Conservation (phyloP, 2,888 invertebrate genomes). For the Idaea aversata region DNA sequence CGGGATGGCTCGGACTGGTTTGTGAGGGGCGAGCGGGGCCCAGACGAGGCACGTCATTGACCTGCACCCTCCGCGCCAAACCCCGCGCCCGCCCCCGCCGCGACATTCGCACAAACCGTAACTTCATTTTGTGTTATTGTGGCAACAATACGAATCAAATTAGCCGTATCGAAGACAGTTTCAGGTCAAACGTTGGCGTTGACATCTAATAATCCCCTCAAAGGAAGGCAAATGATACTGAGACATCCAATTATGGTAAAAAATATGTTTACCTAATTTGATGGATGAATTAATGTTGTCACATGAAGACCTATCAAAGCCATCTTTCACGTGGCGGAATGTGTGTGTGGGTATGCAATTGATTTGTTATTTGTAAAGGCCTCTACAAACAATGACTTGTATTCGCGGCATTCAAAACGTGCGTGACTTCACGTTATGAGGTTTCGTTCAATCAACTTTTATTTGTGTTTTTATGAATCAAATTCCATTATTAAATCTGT, state of each 20-base stretch:
- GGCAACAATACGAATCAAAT: constrained; percentile 66
- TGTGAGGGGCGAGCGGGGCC: constrained; percentile 45
- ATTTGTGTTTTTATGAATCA: not conserved
- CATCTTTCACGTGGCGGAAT: not conserved
- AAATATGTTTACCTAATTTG: no score
- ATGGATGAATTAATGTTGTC: not conserved
- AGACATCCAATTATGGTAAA: no score
- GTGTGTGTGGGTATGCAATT: not conserved
- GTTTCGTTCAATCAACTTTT: constrained; percentile 18
- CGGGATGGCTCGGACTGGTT: constrained; percentile 37
- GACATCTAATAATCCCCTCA: not conserved
- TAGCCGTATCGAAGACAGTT: constrained; percentile 56
- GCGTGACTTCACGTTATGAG: constrained; percentile 4
- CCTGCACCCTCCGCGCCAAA: constrained; percentile 50
- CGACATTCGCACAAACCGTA: constrained; percentile 66
- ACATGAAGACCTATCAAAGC: not conserved
- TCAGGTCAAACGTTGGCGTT: constrained; percentile 23
- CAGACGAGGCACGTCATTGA: constrained; percentile 78
- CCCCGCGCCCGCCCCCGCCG: constrained; percentile 45
- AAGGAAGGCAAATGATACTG: constrained; percentile 2
- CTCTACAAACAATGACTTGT: constrained; percentile 9
- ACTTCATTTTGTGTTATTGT: constrained; percentile 59
- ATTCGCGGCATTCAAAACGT: constrained; percentile 9
- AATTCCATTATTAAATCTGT: not conserved
- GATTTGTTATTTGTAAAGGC: not conserved